phyloP scores from a whole-genome alignment of 2,797 vertebrate genomes.

The Eulemur albifrons region DNA sequence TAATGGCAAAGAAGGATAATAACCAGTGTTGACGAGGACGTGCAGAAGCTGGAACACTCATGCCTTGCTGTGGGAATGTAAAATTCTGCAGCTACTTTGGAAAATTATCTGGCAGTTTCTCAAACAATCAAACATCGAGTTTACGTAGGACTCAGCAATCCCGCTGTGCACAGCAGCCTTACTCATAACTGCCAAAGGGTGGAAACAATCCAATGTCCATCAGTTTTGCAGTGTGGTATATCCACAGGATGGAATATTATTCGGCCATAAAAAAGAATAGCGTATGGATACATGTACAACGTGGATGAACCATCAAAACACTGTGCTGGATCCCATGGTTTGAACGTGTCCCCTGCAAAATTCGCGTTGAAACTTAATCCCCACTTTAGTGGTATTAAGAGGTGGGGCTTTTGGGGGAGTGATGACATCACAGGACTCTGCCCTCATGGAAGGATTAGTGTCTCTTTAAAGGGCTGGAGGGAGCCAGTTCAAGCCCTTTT shows the following conservation, averaged over 20 bases:
- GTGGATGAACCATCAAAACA: fast-evolving
- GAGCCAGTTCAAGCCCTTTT: too few relatives aligned
- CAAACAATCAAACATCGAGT: background rate
- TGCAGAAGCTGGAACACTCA: background rate
- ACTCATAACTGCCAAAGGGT: background rate
- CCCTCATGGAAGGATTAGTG: too few relatives aligned
- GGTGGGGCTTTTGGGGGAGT: too few relatives aligned
- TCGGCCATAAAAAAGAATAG: fast-evolving
- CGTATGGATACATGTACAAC: fast-evolving
- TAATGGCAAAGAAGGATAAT: background rate
- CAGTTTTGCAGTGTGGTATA: too few relatives aligned
- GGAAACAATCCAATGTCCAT: fast-evolving
- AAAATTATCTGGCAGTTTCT: background rate
- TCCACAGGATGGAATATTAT: fast-evolving
- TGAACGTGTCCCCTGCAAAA: too few relatives aligned
- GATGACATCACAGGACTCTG: too few relatives aligned
- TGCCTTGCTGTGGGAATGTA: background rate
- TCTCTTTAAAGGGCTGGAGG: too few relatives aligned
- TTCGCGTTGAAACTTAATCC: too few relatives aligned
- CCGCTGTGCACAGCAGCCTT: too few relatives aligned
- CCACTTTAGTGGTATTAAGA: too few relatives aligned
- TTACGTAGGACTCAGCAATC: background rate
- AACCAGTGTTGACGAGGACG: fast-evolving
- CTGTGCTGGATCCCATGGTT: too few relatives aligned
- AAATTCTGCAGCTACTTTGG: background rate